Base-by-base conservation (phyloP, 2,888 invertebrate genomes). In the Vanessa cardui region DNA sequence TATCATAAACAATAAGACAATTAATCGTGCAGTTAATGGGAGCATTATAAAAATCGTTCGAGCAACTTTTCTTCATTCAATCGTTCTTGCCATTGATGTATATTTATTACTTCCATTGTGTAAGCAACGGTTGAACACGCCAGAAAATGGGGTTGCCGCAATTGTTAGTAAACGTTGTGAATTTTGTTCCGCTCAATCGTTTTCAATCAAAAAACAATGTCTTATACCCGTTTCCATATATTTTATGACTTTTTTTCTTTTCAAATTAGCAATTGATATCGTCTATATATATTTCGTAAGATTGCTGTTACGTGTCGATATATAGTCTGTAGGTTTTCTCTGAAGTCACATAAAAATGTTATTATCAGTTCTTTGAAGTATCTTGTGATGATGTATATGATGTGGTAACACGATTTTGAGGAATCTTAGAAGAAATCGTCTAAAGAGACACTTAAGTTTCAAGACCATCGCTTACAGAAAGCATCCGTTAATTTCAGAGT, bases 101-200 rank as follows among this genome's bases (percentile, higher is more conserved):
- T 76, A 77, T 78, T 78, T 78, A 79, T 79, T 75, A 75, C 76
- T 68, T 31, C 64, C 73, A 74, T 78, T 78, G 78, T 78, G 78
- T 71, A 65, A 74, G 67, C 72, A 73, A 73, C 74, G 76, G 74
- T 76, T 73, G 75, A 76, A 73, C 72, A 72, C 77, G 72, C 74
- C 73, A 73, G 73, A 67, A 75, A 75, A 74, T 72, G 69, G 70
- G 69, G 70, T 68, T 69, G 61, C 70, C 73, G 26, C 63, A 66
- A 73, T 73, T 72, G 66, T 72, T 72, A 58, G 66, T 65, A 67
- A 69, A 65, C 68, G 68, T 39, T 56, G 45, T n/a, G 58, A 58
- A 58, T 58, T 58, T 58, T 44, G 39, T 58, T 58, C 58, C 18
- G 12, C 39, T 58, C 58, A 58, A 39, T 58, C 33, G 58, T 58